A percentile compares a stretch with the other conserved stretches of the same genome.
phyloP scores from a whole-genome alignment of 2,113 vertebrate species.

The Halichoerus grypus region DNA sequence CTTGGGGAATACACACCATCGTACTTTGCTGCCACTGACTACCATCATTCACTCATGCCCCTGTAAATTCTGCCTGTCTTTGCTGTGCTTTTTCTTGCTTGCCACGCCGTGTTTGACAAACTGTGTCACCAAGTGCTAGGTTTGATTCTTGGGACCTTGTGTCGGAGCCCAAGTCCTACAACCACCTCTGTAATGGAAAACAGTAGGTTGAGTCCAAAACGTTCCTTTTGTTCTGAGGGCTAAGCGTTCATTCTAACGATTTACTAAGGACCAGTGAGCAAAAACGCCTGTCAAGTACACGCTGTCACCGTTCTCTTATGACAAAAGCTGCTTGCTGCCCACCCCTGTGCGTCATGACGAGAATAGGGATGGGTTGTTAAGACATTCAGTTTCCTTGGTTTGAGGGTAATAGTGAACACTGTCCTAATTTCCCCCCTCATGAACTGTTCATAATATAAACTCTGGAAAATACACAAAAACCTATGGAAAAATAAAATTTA shows the following conservation, averaged over 20 bases:
- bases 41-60: background rate
- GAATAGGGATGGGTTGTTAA: background rate
- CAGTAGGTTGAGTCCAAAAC: background rate
- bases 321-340: background rate
- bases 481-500: background rate
- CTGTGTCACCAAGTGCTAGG: background rate
- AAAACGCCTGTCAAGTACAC: background rate
- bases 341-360: background rate
- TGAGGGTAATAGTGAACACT: background rate
- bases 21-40: background rate
- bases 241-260: background rate
- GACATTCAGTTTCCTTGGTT: background rate
- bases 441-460: background rate
- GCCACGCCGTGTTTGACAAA: background rate
- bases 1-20: background rate
- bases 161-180: background rate
- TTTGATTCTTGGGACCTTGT: background rate
- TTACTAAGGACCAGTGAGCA: background rate
- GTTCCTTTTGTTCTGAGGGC: background rate
- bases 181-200: background rate
- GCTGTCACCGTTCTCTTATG: background rate
- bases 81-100: background rate
- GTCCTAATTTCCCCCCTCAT: background rate
- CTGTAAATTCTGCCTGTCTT: background rate
- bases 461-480: slow-evolving; percentile 1